Conservation (phyloP, 2,888 invertebrate species). For the Lycaena phlaeas region DNA sequence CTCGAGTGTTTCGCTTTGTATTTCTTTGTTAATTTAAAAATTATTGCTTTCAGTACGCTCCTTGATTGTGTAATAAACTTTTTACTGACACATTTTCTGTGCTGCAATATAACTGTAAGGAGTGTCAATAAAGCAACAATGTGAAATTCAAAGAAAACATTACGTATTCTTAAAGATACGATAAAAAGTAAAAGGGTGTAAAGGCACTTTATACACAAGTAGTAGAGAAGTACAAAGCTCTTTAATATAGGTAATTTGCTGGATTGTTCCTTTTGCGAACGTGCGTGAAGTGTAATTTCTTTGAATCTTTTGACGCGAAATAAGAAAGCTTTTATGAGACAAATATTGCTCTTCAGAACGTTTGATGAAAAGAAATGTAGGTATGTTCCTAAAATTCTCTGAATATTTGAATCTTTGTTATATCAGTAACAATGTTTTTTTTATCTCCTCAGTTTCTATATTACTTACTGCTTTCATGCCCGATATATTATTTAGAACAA, state of each 20-base stretch:
- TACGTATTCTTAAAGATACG: constrained; percentile 2
- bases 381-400: too few relatives aligned
- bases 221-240: constrained; percentile 4
- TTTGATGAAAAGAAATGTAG: neutral
- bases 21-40: constrained; percentile 22
- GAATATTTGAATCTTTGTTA: too few relatives aligned
- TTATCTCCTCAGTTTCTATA: too few relatives aligned
- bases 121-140: constrained; percentile 4
- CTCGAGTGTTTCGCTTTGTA: constrained; percentile 23
- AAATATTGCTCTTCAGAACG: neutral
- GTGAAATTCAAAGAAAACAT: constrained; percentile 7
- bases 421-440: too few relatives aligned
- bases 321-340: constrained; percentile 1
- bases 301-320: constrained; percentile 1
- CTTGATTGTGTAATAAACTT: constrained; percentile 6
- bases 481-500: too few relatives aligned
- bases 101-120: neutral
- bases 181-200: constrained; percentile 6
- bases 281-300: constrained; percentile 4
- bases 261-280: constrained; percentile 3
- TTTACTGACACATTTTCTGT: constrained; percentile 6
- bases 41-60: constrained; percentile 8
- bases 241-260: constrained; percentile 7
- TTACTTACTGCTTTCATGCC: too few relatives aligned
- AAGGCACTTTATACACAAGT: constrained; percentile 4